These are phyloP conservation scores for Zapus hudsonius DNA, from an alignment of 2,113 vertebrate genomes.

Conservation along the genomic window DNA sequence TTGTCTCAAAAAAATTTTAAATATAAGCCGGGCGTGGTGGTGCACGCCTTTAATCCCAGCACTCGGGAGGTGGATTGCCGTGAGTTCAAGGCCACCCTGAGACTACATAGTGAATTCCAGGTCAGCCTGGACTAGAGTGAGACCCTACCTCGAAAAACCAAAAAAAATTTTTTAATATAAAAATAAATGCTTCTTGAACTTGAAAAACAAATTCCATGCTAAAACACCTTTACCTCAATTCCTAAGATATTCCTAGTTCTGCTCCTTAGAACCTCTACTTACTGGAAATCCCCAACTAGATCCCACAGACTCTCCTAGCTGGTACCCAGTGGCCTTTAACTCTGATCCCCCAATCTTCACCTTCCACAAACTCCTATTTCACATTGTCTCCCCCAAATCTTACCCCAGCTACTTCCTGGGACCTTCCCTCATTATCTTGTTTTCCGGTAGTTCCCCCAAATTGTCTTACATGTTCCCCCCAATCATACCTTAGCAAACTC, in stretches of 20 bases:
- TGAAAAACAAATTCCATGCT: not conserved
- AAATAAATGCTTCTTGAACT: not conserved
- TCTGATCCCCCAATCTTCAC: not conserved
- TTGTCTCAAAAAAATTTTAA: not conserved
- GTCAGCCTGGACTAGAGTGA: too few species aligned
- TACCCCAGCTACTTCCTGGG: not conserved
- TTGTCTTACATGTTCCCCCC: not conserved
- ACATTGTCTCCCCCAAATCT: not conserved
- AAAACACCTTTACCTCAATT: not conserved
- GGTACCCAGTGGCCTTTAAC: slow-evolving; percentile 57
- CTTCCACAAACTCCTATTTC: not conserved
- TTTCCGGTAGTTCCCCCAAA: not conserved
- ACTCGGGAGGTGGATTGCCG: too few species aligned
- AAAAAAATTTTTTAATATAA: too few species aligned
- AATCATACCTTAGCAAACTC: not conserved
- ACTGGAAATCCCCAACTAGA: slow-evolving; percentile 10
- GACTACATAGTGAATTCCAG: too few species aligned
- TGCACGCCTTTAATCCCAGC: too few species aligned
- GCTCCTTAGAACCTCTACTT: slow-evolving; percentile 14
- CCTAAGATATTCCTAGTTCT: slow-evolving; percentile 56
- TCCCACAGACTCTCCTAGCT: not conserved
- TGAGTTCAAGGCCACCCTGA: too few species aligned
- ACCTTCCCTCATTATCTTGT: not conserved
- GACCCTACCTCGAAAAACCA: too few species aligned
- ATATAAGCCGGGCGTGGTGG: too few species aligned